These are phyloP conservation scores for Ditula angustiorana DNA, from an alignment of 2,888 invertebrate genomes.

Conservation along the genomic window DNA sequence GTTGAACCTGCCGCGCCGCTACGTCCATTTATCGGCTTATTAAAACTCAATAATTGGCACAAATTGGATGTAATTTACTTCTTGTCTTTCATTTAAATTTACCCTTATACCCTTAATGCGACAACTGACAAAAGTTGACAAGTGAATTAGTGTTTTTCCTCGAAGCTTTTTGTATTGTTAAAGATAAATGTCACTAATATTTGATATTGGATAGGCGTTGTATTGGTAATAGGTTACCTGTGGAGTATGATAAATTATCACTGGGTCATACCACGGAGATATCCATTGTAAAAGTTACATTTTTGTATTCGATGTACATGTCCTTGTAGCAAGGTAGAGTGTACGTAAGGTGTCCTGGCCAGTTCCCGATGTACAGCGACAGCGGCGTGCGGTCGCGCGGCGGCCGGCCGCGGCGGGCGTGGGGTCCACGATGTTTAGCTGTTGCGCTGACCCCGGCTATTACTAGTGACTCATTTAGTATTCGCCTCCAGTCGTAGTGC, in stretches of 20 bases:
- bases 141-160: constrained; percentile 22
- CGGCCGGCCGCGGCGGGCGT: background rate
- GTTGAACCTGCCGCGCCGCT: constrained; percentile 45
- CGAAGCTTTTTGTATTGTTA: constrained; percentile 10
- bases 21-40: constrained; percentile 52
- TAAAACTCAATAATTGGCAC: constrained; percentile 61
- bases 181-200: constrained; percentile 25
- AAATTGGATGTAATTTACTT: constrained; percentile 53
- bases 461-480: constrained; percentile 65
- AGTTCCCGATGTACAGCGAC: constrained; percentile 12
- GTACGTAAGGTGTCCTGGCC: background rate
- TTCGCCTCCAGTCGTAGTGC: constrained; percentile 68
- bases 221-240: constrained; percentile 30
- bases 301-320: constrained; percentile 10
- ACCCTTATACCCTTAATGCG: constrained; percentile 28
- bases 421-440: constrained; percentile 43
- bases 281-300: background rate
- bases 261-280: background rate
- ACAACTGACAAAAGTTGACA: constrained; percentile 32
- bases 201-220: constrained; percentile 30
- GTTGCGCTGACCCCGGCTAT: constrained; percentile 48
- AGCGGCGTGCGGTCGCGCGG: background rate
- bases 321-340: background rate
- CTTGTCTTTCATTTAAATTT: constrained; percentile 39
- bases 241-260: constrained; percentile 31